Evolutionary conservation across 2,113 vertebrate species (phyloP).

Genomic region (Microtus ochrogaster): DNA sequence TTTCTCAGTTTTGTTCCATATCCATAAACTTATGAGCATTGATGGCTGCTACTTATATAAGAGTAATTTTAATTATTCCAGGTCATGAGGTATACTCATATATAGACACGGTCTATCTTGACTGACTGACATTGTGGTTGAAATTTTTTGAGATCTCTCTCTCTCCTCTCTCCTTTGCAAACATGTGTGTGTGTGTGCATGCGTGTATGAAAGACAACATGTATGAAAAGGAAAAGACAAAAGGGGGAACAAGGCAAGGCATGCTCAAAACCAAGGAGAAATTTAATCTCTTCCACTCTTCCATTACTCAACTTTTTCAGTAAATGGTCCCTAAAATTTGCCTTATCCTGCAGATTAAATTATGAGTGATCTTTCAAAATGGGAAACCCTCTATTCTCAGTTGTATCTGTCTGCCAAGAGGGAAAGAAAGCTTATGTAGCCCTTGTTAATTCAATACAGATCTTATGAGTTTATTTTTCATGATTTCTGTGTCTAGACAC

Average conservation of each 20-base stretch:
- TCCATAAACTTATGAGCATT: not conserved
- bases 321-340: not conserved
- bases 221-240: not conserved
- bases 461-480: not conserved
- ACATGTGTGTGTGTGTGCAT: not conserved
- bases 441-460: not conserved
- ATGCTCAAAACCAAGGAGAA: not conserved
- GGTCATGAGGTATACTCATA: not conserved
- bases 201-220: not conserved
- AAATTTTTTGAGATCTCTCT: slow-evolving; percentile 52
- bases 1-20: slow-evolving; percentile 3
- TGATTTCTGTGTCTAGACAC: not conserved
- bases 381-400: not conserved
- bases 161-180: not conserved
- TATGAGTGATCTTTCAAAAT: not conserved
- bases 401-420: not conserved
- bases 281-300: not conserved
- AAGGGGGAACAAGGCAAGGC: too few species aligned
- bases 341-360: not conserved
- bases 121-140: not conserved
- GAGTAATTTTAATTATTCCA: slow-evolving; percentile 22
- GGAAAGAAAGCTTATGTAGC: not conserved
- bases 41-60: slow-evolving; percentile 22
- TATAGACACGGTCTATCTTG: not conserved
- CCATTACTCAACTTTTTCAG: not conserved